phyloP scores from a whole-genome alignment of 2,888 invertebrate species.

The Chymomyza procnemis region DNA sequence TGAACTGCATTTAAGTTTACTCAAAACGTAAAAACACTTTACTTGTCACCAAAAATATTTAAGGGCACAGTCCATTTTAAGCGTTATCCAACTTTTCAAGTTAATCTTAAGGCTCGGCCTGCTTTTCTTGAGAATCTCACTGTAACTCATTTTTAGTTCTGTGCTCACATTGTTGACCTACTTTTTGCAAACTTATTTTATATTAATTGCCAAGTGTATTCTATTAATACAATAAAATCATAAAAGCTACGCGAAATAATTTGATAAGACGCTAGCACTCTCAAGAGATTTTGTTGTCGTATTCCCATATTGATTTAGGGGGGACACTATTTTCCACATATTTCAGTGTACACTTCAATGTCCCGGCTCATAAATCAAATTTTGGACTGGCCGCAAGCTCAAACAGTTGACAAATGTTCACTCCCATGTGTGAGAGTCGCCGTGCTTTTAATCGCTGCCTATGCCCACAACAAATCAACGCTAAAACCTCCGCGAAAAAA shows the following conservation, averaged over 20 bases:
- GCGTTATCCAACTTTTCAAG: too few species aligned
- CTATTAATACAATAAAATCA: background rate
- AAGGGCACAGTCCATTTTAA: too few species aligned
- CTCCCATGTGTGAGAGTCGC: background rate
- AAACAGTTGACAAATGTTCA: constrained; percentile 47
- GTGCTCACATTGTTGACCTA: constrained; percentile 34
- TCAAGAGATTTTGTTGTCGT: background rate
- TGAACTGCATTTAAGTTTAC: too few species aligned
- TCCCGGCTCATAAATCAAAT: constrained; percentile 52
- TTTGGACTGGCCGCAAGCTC: constrained; percentile 39
- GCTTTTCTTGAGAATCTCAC: too few species aligned
- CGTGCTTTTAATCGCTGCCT: constrained; percentile 34
- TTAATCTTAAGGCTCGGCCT: too few species aligned
- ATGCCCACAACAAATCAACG: constrained; percentile 44
- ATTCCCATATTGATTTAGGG: constrained; percentile 42
- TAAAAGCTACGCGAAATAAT: constrained; percentile 42
- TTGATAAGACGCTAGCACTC: constrained; percentile 32
- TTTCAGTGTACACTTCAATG: background rate
- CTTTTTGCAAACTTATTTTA: constrained; percentile 7
- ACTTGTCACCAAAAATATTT: too few species aligned
- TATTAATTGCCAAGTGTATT: background rate
- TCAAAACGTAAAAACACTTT: too few species aligned
- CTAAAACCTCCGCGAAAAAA: constrained; percentile 31
- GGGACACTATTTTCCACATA: constrained; percentile 23
- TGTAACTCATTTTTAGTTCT: background rate